Base-by-base conservation (phyloP, 2,888 invertebrate species). In the Melikaiella ostensackeni region DNA sequence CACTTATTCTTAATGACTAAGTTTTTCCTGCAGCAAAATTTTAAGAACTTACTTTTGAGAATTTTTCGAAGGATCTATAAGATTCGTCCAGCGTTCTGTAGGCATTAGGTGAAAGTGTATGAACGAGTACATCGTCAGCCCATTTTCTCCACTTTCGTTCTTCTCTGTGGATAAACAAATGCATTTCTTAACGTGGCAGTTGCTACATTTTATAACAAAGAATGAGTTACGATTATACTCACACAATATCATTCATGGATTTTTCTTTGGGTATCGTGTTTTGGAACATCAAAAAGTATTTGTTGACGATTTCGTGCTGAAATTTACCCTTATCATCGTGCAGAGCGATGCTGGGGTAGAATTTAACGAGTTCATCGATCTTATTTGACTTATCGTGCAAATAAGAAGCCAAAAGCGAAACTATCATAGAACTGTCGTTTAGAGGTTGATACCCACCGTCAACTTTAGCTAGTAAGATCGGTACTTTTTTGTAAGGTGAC, bases 101-200 rank as follows among this genome's bases (percentile, higher is more conserved):
- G 42, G 99, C 98, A 92, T 99, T 99, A 0, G 99, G 99, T 0
- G 99, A 99, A 50, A 99, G 93, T 0, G 96, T 95, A 90, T 99
- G 99, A 0, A 99, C 98, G 1, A 99, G 93, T 59, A 96, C 95
- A 73, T 95, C 94, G 90, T 99, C 99, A 0, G 96, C 96, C 99
- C 99, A 99, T 88, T 95, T 94, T 70, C 99, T 94, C 99, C 99
- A 99, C 88, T 97, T 96, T 50, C 98, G 94, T 92, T 99, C 99
- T 84, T 96, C 96, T 59, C 98, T 98, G 62, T 30, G 79, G 80
- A 73, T 62, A 77, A 75, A 42, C 46, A 75, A 42, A 55, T 9
- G 8, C 3, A 55, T 21, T 55, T n/a, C 62, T 55, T 59, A 73
- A 35, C 38, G 4, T 55, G 74, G 55, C 35, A 63, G 59, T 64